phyloP scores from a whole-genome alignment of 2,888 invertebrate species.

The Plebejus melissa region DNA sequence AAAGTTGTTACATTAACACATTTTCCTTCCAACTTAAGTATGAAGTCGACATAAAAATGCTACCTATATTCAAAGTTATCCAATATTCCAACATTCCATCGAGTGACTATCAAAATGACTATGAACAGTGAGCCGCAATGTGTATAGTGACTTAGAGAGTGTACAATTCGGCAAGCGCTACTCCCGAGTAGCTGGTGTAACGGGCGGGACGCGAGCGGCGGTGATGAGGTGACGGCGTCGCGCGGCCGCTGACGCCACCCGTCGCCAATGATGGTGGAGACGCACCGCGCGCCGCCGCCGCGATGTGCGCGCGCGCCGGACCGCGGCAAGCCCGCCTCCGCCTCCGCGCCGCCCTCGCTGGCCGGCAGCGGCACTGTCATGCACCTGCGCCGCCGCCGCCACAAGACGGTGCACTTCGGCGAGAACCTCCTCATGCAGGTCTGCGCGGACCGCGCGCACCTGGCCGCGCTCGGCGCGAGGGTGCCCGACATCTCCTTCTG shows the following conservation, averaged over 20 bases:
- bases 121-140: constrained; percentile 10
- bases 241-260: constrained; percentile 73
- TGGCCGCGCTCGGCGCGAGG: constrained; percentile 71
- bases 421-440: constrained; percentile 87
- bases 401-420: constrained; percentile 89
- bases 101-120: constrained; percentile 17
- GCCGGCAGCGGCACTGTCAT: constrained; percentile 73
- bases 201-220: constrained; percentile 40
- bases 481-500: constrained; percentile 73
- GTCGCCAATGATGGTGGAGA: constrained; percentile 77
- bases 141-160: constrained; percentile 7
- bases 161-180: not conserved
- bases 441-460: constrained; percentile 83
- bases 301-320: constrained; percentile 69
- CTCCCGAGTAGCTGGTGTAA: constrained; percentile 29
- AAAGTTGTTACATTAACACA: constrained; percentile 23
- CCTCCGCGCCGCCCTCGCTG: constrained; percentile 78
- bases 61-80: not conserved
- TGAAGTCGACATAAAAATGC: constrained; percentile 15
- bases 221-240: constrained; percentile 74
- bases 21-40: not conserved
- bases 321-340: constrained; percentile 72
- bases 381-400: constrained; percentile 83
- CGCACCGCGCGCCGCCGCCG: constrained; percentile 72
- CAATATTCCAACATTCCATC: not conserved